Base-by-base conservation (phyloP, 2,113 vertebrate species). In the Psephotus haematonotus region DNA sequence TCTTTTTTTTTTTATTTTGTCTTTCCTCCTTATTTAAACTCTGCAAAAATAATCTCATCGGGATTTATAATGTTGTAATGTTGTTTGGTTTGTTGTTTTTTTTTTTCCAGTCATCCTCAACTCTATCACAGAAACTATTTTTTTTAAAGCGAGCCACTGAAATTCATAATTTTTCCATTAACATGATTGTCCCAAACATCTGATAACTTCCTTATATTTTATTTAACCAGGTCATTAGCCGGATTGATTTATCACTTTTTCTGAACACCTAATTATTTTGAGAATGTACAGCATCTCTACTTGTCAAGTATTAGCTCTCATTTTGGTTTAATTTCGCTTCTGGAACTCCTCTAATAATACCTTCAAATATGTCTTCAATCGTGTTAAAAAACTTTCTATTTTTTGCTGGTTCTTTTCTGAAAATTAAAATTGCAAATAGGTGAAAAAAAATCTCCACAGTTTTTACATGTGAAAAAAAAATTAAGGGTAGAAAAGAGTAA, bases 351-450 rank as follows among this genome's bases (percentile, higher is more conserved):
- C 82, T 97, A 96, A 95, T 96, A 90, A 86, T 86, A 93, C 76
- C 60, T 93, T 88, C 35, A 86, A 93, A 72, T 65, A 74, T 33
- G 19, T 90, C 90, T 92, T 96, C 88, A 92, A 86, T 96, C 93
- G 96, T 75, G 41, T 86, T 96, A 55, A 92, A 86, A 91, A 95
- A n/a, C 43, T 71, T 95, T 87, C 86, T 96, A 90, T 93, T 95
- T 94, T 96, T 96, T 95, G 62, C 55, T 88, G 1, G 0, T 81
- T 95, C 83, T 81, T 84, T 55, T 52, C 64, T 71, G 88, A 88
- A 92, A 92, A 94, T 94, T 92, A 94, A 96, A 92, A 81, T 95
- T 94, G 94, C 94, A 90, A 82, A 86, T 75, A 88, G 44, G 77
- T 91, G 49, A 91, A 94, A 95, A 92, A 84, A 92, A 84, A 53